These are phyloP conservation scores for Paedocypris micromegethes DNA, from an alignment of 2,797 vertebrate genomes.

Conservation along the genomic window DNA sequence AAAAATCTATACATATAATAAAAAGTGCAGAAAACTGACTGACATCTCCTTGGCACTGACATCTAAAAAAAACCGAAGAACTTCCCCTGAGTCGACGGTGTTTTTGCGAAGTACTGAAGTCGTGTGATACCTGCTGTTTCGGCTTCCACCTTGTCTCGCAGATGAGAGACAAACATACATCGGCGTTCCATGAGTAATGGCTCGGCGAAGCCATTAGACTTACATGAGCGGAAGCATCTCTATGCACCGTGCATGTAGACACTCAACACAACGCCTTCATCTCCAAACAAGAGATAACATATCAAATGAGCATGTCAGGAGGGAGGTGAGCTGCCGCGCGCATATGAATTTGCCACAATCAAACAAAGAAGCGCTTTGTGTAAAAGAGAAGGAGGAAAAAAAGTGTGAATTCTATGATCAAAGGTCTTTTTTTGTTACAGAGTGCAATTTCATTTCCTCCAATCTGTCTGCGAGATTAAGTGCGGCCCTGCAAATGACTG, in stretches of 20 bases:
- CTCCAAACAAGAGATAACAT: slow-evolving; percentile 41
- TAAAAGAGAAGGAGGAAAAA: slow-evolving; percentile 40
- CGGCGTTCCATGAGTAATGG: slow-evolving; percentile 14
- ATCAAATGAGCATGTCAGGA: slow-evolving; percentile 39
- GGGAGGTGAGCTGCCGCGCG: slow-evolving; percentile 30
- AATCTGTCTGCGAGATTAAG: slow-evolving; percentile 53
- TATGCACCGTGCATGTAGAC: slow-evolving; percentile 22
- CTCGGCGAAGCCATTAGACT: slow-evolving; percentile 35
- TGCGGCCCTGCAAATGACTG: slow-evolving; percentile 49
- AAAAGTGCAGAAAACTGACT: neutral
- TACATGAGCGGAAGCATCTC: slow-evolving; percentile 19
- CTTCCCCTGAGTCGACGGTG: neutral
- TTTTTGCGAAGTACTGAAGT: neutral
- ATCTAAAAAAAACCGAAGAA: neutral
- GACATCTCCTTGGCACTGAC: too few species aligned
- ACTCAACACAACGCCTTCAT: slow-evolving; percentile 33
- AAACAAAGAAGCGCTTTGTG: slow-evolving; percentile 39
- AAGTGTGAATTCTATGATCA: slow-evolving; percentile 47
- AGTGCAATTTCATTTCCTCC: slow-evolving; percentile 55
- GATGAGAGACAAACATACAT: slow-evolving; percentile 3
- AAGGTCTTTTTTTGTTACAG: slow-evolving; percentile 47
- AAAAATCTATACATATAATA: neutral
- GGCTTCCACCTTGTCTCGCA: neutral
- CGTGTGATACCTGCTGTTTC: slow-evolving; percentile 2
- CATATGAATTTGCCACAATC: slow-evolving; percentile 36